Conservation (phyloP, 1,140 invertebrate species). For the Gerris buenoi region DNA sequence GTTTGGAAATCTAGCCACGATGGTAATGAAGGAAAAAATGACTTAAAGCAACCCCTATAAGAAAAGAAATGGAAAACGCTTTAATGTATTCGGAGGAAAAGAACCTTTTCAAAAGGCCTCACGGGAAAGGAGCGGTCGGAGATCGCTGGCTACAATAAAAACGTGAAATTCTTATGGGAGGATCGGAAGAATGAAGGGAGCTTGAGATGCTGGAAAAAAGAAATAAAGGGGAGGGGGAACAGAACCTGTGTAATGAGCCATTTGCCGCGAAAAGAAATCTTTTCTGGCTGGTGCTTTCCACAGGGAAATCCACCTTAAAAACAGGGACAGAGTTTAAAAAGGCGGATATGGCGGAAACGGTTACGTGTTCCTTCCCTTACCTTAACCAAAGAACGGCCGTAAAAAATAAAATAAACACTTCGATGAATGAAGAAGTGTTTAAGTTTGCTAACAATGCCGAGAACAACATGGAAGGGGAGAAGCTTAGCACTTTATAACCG, state of each 20-base stretch:
- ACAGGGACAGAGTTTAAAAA: background rate
- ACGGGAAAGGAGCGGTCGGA: background rate
- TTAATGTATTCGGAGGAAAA: background rate
- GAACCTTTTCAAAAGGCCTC: background rate
- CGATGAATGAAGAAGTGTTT: too few relatives aligned
- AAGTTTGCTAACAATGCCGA: too few relatives aligned
- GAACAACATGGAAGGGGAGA: too few relatives aligned
- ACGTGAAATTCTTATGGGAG: background rate
- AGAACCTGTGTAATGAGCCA: background rate
- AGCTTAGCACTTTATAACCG: too few relatives aligned
- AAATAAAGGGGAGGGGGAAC: background rate
- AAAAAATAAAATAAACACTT: too few relatives aligned
- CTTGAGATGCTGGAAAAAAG: background rate
- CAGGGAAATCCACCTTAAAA: background rate
- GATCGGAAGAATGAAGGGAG: background rate
- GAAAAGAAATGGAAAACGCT: background rate
- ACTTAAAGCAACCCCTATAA: background rate
- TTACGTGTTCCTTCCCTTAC: too few relatives aligned
- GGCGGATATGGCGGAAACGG: too few relatives aligned
- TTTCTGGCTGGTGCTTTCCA: background rate
- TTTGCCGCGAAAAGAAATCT: background rate
- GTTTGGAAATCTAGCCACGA: background rate
- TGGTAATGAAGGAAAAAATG: background rate
- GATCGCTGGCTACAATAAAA: background rate
- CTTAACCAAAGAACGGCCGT: too few relatives aligned